These are phyloP conservation scores for Hypsibius dujardini DNA, from an alignment of 1,140 invertebrate species.

Conservation along the genomic window DNA sequence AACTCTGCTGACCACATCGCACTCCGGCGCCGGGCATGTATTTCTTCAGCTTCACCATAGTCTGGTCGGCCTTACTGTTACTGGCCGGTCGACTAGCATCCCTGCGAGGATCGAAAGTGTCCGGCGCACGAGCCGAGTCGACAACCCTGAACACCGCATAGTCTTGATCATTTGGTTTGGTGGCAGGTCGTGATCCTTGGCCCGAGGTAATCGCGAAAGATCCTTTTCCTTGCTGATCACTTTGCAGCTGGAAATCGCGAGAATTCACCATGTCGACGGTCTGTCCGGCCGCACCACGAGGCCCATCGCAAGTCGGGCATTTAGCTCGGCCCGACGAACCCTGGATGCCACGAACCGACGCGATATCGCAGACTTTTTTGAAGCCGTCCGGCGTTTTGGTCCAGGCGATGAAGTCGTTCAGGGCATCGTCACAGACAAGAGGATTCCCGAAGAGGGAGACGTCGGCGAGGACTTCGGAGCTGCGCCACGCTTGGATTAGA, in stretches of 20 bases:
- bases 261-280: not conserved
- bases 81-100: not conserved
- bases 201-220: not conserved
- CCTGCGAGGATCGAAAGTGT: not conserved
- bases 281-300: not conserved
- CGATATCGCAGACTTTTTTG: slow-evolving; percentile 9
- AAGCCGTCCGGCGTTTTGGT: not conserved
- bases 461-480: not conserved
- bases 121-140: not conserved
- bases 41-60: not conserved
- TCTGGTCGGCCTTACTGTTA: not conserved
- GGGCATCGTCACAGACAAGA: not conserved
- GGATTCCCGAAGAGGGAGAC: slow-evolving; percentile 1
- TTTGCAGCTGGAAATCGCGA: not conserved
- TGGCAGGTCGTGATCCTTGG: not conserved
- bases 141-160: not conserved
- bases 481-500: not conserved
- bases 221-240: not conserved
- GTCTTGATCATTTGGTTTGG: not conserved
- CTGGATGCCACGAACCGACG: not conserved
- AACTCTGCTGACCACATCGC: not conserved
- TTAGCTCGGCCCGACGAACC: not conserved
- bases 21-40: slow-evolving; percentile 15
- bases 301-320: not conserved
- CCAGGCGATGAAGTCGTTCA: not conserved